Evolutionary conservation across 2,113 vertebrate species (phyloP), one percentile per base, ranked within the genome.

Genomic region (Colaptes auratus): DNA sequence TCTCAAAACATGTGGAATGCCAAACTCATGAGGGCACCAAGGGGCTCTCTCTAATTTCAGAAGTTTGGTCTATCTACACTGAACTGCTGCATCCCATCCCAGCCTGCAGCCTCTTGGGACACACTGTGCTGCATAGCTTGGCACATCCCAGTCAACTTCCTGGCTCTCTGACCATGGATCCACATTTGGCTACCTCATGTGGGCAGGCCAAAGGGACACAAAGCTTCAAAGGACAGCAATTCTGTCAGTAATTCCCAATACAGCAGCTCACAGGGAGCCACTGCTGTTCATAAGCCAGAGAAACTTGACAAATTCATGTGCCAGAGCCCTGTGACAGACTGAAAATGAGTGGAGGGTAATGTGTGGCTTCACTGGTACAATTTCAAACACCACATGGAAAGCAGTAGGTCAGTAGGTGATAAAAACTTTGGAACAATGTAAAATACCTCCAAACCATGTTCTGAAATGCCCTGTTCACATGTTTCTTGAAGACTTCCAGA

Each of bases 181-280:
- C 75, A 4, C 8, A 33, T 1, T 46, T 59, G 56, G 3, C 1
- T 1, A 14, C 23, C 20, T 11, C 18, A 1, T 0, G 2, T 10
- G 10, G 10, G 53, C 44, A 59, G 61, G n/a, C 58, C 33, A 25
- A 21, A 19, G 55, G 4, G 53, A 72, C 58, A n/a, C 15, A 5
- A 10, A 2, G 8, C 30, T 39, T 46, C n/a, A 52, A 5, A 14
- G 56, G 23, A 24, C 19, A 55, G 66, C 27, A 9, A 10, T 19
- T 31, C 4, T 0, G 9, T 36, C 3, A 5, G 35, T 2, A 27
- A n/a, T 39, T 86, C 72, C 60, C 18, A 52, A 1, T 2, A 44
- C 11, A 16, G 35, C 56, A 28, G 42, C 25, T 36, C 33, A 25
- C 7, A 63, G 39, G 50, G 44, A 69, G 33, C 59, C 48, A 19